Percentiles rank a stretch among this genome's conserved stretches.
Conservation (phyloP, 2,113 vertebrate species). For the Caracal caracal region DNA sequence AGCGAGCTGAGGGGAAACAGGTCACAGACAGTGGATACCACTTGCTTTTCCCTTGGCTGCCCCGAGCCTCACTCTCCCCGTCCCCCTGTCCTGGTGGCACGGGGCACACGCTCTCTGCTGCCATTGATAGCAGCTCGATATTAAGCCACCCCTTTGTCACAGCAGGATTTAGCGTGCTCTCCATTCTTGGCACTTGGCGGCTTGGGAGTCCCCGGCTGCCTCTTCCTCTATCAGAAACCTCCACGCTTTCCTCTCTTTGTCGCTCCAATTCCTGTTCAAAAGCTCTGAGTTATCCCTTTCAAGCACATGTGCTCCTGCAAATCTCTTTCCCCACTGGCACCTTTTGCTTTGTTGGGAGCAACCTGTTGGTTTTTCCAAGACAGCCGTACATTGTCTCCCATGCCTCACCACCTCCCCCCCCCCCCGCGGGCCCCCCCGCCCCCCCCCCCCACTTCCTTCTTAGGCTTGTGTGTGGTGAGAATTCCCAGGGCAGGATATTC, state of each 20-base stretch:
- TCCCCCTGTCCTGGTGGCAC: not conserved
- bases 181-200: constrained; percentile 66
- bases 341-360: constrained; percentile 73
- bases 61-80: not conserved
- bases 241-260: constrained; percentile 65
- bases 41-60: rapidly evolving
- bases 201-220: constrained; percentile 56
- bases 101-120: not conserved
- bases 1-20: not conserved
- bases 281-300: constrained; percentile 71
- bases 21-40: rapidly evolving
- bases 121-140: not conserved
- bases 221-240: constrained; percentile 73
- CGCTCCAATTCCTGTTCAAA: constrained; percentile 62
- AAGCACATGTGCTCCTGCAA: constrained; percentile 71
- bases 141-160: constrained; percentile 20
- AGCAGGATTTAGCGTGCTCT: not conserved
- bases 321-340: constrained; percentile 66
- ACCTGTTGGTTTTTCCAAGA: constrained; percentile 76
- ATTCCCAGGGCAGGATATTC: not conserved
- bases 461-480: constrained; percentile 59
- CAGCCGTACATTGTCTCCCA: not conserved
- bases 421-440: not conserved
- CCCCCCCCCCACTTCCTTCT: constrained; percentile 33
- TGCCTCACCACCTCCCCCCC: not conserved